phyloP scores from a whole-genome alignment of 2,888 invertebrate genomes.

The Athetis lepigone region DNA sequence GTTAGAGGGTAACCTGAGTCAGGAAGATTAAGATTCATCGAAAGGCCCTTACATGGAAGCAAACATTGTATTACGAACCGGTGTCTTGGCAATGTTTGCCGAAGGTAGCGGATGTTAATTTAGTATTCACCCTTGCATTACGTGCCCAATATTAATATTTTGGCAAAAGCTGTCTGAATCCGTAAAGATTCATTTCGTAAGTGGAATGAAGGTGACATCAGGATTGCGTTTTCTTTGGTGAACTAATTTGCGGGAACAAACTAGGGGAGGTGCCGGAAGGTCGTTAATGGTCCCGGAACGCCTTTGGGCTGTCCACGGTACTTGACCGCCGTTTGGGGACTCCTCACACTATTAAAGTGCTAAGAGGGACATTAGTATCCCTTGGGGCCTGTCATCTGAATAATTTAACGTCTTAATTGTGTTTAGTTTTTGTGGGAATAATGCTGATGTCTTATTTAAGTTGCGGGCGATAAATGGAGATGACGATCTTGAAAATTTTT shows the following conservation, averaged over 20 bases:
- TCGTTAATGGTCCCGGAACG: constrained; percentile 83
- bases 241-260: constrained; percentile 87
- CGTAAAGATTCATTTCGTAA: constrained; percentile 76
- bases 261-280: constrained; percentile 82
- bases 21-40: constrained; percentile 89
- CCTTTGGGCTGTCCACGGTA: constrained; percentile 82
- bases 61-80: constrained; percentile 88
- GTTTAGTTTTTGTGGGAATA: constrained; percentile 72
- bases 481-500: neutral
- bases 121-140: constrained; percentile 87
- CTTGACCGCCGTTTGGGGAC: constrained; percentile 85
- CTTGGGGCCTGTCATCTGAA: constrained; percentile 86
- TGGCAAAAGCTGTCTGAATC: constrained; percentile 66
- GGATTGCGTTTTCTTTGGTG: constrained; percentile 66
- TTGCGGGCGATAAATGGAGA: constrained; percentile 16
- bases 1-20: constrained; percentile 88
- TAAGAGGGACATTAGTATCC: constrained; percentile 88
- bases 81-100: constrained; percentile 88
- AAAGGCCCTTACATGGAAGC: constrained; percentile 87
- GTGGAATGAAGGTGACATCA: constrained; percentile 64
- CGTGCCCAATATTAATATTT: constrained; percentile 87
- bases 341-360: constrained; percentile 87
- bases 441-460: constrained; percentile 41
- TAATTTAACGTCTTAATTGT: constrained; percentile 88
- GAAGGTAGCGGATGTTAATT: constrained; percentile 90